Percentiles rank a stretch among this genome's conserved stretches.
phyloP scores from a whole-genome alignment of 2,113 vertebrate genomes.

The Bungarus multicinctus region DNA sequence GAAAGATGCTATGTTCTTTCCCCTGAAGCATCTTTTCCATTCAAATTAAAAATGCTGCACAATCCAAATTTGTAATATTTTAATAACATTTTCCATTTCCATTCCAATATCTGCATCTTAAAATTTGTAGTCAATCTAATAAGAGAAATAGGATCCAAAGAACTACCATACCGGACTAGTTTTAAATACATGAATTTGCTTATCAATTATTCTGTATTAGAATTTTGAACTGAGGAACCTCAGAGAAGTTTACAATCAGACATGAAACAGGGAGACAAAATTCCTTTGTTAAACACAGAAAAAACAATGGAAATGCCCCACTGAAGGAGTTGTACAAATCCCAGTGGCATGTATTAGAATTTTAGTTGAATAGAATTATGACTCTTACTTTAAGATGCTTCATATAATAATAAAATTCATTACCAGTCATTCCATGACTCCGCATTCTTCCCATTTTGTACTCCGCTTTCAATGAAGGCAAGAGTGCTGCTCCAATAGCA shows the following conservation, averaged over 20 bases:
- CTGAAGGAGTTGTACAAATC: not conserved
- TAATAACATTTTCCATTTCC: not conserved
- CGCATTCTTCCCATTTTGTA: conserved; percentile 98
- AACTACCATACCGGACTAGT: not conserved
- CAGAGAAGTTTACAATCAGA: not conserved
- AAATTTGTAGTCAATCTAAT: not conserved
- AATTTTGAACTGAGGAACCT: not conserved
- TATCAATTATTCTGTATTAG: not conserved
- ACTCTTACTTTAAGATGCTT: not conserved
- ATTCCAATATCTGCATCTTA: not conserved
- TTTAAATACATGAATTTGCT: not conserved
- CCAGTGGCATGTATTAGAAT: not conserved
- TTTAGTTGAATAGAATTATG: no score
- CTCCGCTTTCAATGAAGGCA: conserved; percentile 94
- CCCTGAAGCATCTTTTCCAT: not conserved
- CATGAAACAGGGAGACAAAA: not conserved
- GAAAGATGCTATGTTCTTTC: not conserved
- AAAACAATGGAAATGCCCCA: not conserved
- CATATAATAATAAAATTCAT: not conserved
- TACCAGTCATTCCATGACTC: conserved; percentile 96
- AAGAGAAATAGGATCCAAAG: not conserved
- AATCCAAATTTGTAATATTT: not conserved
- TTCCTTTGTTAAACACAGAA: not conserved
- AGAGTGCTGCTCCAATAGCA: conserved; percentile 90
- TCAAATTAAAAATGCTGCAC: not conserved